A percentile compares a stretch with the other conserved stretches of the same genome.
phyloP scores from a whole-genome alignment of 2,888 invertebrate genomes.

The Acanthosepion lycidas region DNA sequence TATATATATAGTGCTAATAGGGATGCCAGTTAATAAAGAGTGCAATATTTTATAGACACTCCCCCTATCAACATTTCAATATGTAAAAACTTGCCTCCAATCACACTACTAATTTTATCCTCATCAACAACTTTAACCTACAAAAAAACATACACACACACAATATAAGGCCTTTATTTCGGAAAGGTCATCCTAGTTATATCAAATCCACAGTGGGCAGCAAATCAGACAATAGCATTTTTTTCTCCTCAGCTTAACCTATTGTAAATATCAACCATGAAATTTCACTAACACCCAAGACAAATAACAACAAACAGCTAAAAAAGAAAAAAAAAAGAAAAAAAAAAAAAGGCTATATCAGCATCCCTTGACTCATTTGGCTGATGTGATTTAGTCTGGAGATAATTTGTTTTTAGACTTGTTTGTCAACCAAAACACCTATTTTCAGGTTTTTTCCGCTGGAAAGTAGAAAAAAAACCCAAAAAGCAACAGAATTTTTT shows the following conservation, averaged over 20 bases:
- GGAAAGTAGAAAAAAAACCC: no score
- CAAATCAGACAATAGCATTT: neutral
- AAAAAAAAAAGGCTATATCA: neutral
- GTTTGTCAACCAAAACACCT: neutral
- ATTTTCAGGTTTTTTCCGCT: neutral
- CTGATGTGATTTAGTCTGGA: neutral
- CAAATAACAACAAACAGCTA: neutral
- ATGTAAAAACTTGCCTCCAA: neutral
- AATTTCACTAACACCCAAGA: neutral
- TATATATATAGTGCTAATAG: no score
- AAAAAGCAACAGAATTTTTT: no score
- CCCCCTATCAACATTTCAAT: neutral
- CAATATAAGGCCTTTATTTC: neutral
- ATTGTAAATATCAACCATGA: neutral
- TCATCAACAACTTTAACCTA: neutral
- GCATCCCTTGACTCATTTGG: neutral
- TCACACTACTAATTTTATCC: neutral
- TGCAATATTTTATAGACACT: neutral
- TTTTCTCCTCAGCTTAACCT: neutral
- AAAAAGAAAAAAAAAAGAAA: no score
- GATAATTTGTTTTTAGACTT: neutral
- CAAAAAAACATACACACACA: neutral
- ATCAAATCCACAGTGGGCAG: neutral
- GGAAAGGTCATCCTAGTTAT: neutral
- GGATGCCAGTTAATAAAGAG: no score